Evolutionary conservation across 1,140 invertebrate species (phyloP).

Genomic region (Drosophila sucinea): DNA sequence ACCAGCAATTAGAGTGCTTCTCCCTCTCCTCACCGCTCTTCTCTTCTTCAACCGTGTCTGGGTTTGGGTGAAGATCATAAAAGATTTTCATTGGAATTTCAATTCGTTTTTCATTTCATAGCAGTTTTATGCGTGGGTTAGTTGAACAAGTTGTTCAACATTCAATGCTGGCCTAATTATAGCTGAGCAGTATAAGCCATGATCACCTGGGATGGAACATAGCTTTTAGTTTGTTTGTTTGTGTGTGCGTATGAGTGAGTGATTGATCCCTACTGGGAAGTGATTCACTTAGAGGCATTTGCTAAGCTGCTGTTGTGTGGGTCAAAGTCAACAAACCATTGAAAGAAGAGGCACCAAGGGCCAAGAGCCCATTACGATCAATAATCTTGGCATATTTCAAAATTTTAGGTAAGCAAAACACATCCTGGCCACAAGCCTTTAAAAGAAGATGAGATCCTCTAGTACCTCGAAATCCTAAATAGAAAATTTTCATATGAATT

Average conservation of each 20-base stretch:
- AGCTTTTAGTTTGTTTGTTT: neutral
- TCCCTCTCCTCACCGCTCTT: constrained; percentile 22
- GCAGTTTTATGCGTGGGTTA: constrained; percentile 52
- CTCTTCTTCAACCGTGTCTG: too few relatives aligned
- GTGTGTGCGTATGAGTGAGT: neutral
- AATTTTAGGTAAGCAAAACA: neutral
- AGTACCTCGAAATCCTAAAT: too few relatives aligned
- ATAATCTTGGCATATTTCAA: neutral
- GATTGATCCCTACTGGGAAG: constrained; percentile 45
- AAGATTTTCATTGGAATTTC: constrained; percentile 65
- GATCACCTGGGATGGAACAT: constrained; percentile 13
- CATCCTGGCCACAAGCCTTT: too few relatives aligned
- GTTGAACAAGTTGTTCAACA: constrained; percentile 32
- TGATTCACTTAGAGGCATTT: constrained; percentile 20
- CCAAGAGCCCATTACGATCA: neutral
- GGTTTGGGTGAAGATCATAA: constrained; percentile 58
- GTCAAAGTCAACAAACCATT: constrained; percentile 70
- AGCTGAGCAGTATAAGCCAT: constrained; percentile 29
- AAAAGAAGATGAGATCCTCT: too few relatives aligned
- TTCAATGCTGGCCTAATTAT: constrained; percentile 63
- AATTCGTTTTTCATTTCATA: constrained; percentile 50
- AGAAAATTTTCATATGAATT: too few relatives aligned
- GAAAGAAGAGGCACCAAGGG: constrained; percentile 19
- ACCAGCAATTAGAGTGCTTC: constrained; percentile 62
- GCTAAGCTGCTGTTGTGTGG: constrained; percentile 17